Percentiles rank a stretch among this genome's conserved stretches.
Conservation (phyloP, 2,888 invertebrate genomes). For the Leptogaster cylindrica region DNA sequence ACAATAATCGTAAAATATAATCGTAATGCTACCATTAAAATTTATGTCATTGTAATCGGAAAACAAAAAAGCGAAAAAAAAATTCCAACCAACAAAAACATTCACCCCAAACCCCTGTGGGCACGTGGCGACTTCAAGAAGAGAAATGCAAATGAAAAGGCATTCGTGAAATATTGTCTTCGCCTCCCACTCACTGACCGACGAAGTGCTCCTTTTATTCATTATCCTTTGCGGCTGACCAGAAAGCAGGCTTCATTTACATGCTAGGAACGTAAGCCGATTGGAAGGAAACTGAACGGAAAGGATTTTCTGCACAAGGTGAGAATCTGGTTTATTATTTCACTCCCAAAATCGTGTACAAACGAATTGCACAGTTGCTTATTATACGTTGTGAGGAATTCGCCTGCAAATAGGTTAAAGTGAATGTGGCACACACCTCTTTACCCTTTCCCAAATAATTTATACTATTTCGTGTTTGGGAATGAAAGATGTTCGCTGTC, state of each 20-base stretch:
- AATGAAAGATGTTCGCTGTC: slow-evolving; percentile 32
- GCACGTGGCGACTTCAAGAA: slow-evolving; percentile 39
- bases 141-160: slow-evolving; percentile 43
- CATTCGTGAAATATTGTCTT: slow-evolving; percentile 40
- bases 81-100: slow-evolving; percentile 5
- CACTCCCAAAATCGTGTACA: too few relatives aligned
- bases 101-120: neutral
- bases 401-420: too few relatives aligned
- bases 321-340: too few relatives aligned
- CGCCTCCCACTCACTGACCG: slow-evolving; percentile 31
- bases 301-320: too few relatives aligned
- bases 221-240: slow-evolving; percentile 15
- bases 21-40: slow-evolving; percentile 44
- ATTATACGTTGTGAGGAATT: too few relatives aligned
- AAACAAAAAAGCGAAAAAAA: slow-evolving; percentile 18
- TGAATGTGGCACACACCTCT: too few relatives aligned
- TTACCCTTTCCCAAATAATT: slow-evolving; percentile 28
- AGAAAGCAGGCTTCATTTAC: slow-evolving; percentile 6
- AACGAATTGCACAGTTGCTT: too few relatives aligned
- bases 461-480: slow-evolving; percentile 13
- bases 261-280: too few relatives aligned
- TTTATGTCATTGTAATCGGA: slow-evolving; percentile 43
- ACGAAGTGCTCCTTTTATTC: slow-evolving; percentile 12
- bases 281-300: too few relatives aligned
- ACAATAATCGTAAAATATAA: slow-evolving; percentile 46